Percentiles rank a stretch among this genome's conserved stretches.
Evolutionary conservation across 2,797 vertebrate species (phyloP).

Genomic region (Scolopax rusticola): DNA sequence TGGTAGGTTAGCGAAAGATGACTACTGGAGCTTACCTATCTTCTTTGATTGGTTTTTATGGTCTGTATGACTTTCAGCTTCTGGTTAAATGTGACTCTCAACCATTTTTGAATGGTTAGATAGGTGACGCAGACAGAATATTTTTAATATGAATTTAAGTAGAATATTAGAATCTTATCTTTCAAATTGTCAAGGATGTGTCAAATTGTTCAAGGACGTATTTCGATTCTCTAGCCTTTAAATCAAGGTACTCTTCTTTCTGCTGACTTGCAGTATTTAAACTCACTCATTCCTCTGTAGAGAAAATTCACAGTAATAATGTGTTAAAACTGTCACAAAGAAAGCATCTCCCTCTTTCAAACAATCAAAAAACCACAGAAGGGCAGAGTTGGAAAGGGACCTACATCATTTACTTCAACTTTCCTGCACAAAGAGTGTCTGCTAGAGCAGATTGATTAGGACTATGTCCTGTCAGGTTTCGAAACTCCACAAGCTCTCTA

Average conservation of each 20-base stretch:
- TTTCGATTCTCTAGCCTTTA: neutral
- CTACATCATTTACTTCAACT: neutral
- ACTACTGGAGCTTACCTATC: neutral
- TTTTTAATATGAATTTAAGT: neutral
- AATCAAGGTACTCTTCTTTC: neutral
- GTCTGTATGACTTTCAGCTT: neutral
- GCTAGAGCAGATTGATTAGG: neutral
- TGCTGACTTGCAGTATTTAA: constrained; percentile 4
- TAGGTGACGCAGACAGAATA: neutral
- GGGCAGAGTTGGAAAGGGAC: neutral
- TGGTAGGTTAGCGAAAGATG: neutral
- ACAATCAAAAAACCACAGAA: neutral
- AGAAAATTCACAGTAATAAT: neutral
- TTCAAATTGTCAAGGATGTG: neutral
- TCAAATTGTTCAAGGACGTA: neutral
- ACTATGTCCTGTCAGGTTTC: neutral
- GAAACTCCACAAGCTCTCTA: neutral
- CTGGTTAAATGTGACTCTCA: neutral
- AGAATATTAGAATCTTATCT: neutral
- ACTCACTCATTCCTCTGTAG: neutral
- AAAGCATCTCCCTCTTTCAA: neutral
- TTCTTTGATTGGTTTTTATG: neutral
- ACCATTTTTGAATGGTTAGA: neutral
- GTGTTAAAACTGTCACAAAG: neutral
- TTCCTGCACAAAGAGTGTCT: neutral